phyloP scores from a whole-genome alignment of 2,888 invertebrate genomes.

The Mythimna vitellina region DNA sequence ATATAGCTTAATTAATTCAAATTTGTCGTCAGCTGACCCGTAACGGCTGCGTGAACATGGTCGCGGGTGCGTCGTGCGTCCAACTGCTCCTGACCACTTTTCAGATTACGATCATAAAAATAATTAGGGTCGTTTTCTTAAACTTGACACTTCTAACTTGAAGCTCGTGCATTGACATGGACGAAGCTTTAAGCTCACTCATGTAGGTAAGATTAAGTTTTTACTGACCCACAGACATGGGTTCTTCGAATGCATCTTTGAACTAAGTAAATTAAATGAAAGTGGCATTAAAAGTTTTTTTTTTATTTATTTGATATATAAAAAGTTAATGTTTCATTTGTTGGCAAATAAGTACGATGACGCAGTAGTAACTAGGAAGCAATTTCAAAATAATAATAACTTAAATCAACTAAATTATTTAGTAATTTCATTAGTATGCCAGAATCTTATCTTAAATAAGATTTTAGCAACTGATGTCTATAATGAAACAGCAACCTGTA shows the following conservation, averaged over 20 bases:
- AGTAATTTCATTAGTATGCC: background rate
- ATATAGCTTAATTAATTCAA: conserved; percentile 61
- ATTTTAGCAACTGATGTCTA: conserved; percentile 12
- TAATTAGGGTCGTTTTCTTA: conserved; percentile 57
- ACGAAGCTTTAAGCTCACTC: conserved; percentile 16
- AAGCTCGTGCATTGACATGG: conserved; percentile 24
- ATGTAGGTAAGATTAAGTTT: conserved; percentile 12
- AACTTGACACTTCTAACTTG: conserved; percentile 47
- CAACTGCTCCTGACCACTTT: conserved; percentile 47
- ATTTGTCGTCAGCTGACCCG: conserved; percentile 62
- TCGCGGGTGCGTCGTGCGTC: conserved; percentile 36
- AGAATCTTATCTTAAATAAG: conserved; percentile 23
- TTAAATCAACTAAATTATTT: conserved; percentile 7
- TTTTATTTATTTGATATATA: too few relatives aligned
- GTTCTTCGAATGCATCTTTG: background rate
- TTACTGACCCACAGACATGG: background rate
- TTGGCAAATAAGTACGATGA: background rate
- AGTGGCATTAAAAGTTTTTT: background rate
- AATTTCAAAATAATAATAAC: background rate
- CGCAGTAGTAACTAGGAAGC: background rate
- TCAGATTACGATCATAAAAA: conserved; percentile 59
- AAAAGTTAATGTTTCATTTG: background rate
- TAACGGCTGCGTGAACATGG: conserved; percentile 58
- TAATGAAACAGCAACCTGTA: conserved; percentile 5
- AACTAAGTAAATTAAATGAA: conserved; percentile 1